A percentile compares a stretch with the other conserved stretches of the same genome.
These are phyloP conservation scores for Gobius niger DNA, from an alignment of 2,113 vertebrate species.

Conservation along the genomic window DNA sequence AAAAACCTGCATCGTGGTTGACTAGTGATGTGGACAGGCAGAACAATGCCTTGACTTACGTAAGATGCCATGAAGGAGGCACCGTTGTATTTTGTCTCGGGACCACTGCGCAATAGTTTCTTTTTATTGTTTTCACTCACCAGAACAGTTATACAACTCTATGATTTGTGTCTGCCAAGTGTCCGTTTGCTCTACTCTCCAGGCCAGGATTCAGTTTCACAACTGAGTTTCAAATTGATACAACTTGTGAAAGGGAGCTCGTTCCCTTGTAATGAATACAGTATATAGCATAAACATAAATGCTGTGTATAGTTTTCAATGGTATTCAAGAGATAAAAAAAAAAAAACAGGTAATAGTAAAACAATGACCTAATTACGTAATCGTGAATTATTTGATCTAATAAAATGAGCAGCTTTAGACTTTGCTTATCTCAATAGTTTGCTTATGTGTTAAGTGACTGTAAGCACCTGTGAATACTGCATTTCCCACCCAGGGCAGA, in stretches of 20 bases:
- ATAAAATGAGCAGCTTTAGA: too few species aligned
- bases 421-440: neutral
- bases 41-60: neutral
- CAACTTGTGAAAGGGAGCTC: neutral
- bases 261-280: neutral
- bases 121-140: constrained; percentile 4
- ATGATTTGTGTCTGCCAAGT: neutral
- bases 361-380: too few species aligned
- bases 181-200: constrained; percentile 18
- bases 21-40: neutral
- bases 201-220: neutral
- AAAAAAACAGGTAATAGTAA: too few species aligned
- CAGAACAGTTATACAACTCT: constrained; percentile 5
- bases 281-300: too few species aligned
- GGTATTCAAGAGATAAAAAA: too few species aligned
- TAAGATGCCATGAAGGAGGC: neutral
- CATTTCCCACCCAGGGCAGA: constrained; percentile 21
- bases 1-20: too few species aligned
- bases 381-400: too few species aligned
- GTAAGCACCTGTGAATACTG: constrained; percentile 18
- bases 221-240: neutral
- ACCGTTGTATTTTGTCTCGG: constrained; percentile 1
- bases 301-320: too few species aligned
- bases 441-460: neutral
- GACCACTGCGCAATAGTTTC: neutral